Base-by-base conservation (phyloP, 2,797 vertebrate species). In the Scleropages formosus region DNA sequence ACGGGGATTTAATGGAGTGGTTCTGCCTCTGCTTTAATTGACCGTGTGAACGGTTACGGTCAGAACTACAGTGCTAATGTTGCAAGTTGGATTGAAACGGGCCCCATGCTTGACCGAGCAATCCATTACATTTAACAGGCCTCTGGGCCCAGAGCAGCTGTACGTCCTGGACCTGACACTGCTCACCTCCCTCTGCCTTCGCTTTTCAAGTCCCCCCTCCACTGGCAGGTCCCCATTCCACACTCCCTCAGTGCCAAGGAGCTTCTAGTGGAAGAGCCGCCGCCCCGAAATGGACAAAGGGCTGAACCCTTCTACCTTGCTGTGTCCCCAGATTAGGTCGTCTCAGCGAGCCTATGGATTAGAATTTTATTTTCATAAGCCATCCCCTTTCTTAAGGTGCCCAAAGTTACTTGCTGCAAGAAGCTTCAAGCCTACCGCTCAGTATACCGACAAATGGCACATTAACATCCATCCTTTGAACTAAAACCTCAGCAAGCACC, bases 101-200 rank as follows among this genome's bases (percentile, higher is more conserved):
- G 24, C 3, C 22, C 24, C 7, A 13, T 27, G 89, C 87, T 88
- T 83, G 85, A 87, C 83, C 76, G 81, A 90, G 89, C 88, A 85
- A 89, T 89, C 86, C 88, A 85, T 91, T 76, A 90, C 80, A 75
- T 87, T 84, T 71, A 90, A 89, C 31, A 87, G 85, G 80, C 87
- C 85, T 18, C 15, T 75, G 78, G 80, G 80, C 3, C 18, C 78
- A 68, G 58, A 20, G 69, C 84, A 83, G 80, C 84, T 72, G 70
- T 84, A 82, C 77, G 22, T 78, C 84, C 84, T 83, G 87, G 82
- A 4, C 69, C 26, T 2, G 13, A 31, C 64, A 8, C 4, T 20
- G 16, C 31, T 27, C 47, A 8, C 22, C 6, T n/a, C 39, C 65
- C 39, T 9, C 47, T 9, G 16, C 65, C 11, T 8, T 4, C 12